Base-by-base conservation (phyloP, 2,797 vertebrate species). In the Cyprinodon diabolis region DNA sequence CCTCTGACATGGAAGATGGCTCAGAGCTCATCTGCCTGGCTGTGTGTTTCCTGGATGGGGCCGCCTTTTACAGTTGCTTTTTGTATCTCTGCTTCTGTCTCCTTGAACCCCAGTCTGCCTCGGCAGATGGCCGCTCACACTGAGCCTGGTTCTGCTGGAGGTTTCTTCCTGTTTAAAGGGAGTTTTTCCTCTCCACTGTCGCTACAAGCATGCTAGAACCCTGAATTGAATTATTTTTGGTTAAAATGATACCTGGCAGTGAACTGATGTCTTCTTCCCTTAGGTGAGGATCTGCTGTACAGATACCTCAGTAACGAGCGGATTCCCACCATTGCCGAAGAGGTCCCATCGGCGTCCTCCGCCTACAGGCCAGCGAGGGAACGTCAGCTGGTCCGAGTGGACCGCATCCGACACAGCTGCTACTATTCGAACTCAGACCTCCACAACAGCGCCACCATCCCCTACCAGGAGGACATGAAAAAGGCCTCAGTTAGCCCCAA, bases 251-350 rank as follows among this genome's bases (percentile, higher is more conserved):
- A 17, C 4, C 51, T 6, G 51, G 35, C 17, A 62, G 37, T 21
- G 35, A 17, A 40, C 19, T 62, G 35, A 62, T 1, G 15, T 70
- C 19, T 74, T 49, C 82, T 3, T 65, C 43, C 58, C 52, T 43
- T 77, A 98, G 97, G 96, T 63, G 96, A 97, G 68, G 96, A 97
- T 13, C 95, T 93, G 48, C 94, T 98, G 30, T 98, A 96, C 91
- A 95, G 97, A 75, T 97, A 97, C 91, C 95, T 98, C 93, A 98
- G 97, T 76, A 98, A 97, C 0, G 97, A 98, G 86, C 90, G 97
- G 79, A 98, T 98, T 90, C 95, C 96, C 25, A 96, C 97, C 23
- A 97, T 97, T 45, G 92, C 94, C 0, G 97, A 98, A 89, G 97
- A 98, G 86, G 95, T 85, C 55, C 58, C 95, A 1, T 84, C 93